Base-by-base conservation (phyloP, 1,140 invertebrate species). In the Platorchestia sp. region DNA sequence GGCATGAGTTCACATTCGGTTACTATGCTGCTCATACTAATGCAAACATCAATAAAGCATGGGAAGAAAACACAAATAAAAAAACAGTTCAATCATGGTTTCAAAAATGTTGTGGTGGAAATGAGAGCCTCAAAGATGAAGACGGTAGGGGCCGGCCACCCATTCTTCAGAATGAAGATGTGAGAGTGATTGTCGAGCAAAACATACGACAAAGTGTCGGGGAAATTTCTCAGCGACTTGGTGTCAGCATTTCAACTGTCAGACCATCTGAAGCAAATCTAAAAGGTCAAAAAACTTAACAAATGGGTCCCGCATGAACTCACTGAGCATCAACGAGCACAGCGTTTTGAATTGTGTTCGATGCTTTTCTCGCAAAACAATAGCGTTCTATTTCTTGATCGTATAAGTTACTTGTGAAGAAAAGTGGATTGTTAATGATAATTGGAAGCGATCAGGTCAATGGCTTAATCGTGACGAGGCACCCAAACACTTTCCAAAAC, bases 401-500 rank as follows among this genome's bases (percentile, higher is more conserved):
- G 95, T 16, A 47, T 10, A n/a, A 95, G 95, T 95, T 44, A 95
- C 95, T 10, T 95, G 95, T 16, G 95, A 95, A 5, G 53, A 95
- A 95, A 95, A 44, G 95, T 95, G 45, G 10, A 44, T 95, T 27
- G 7, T 95, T 47, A 45, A 95, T 95, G 42, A 45, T 95, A 95
- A 95, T 45, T 40, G n/a, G 41, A 95, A 95, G 45, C 44, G 95
- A 95, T 95, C n/a, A 16, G 14, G 95, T 47, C 95, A 95, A 95
- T 45, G 95, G 95, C 95, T 95, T 47, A 45, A 45, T 95, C 41
- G 44, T 95, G 95, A 95, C 45, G 95, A 45, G 95, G 5, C 44
- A 47, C 45, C 45, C 95, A 95, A 95, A 95, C 95, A 95, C 53
- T 95, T 95, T 45, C 95, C 95, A 95, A 45, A 95, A 45, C 95